These are phyloP conservation scores for Hoplostethus mediterraneus DNA, from an alignment of 2,797 vertebrate species.

Conservation along the genomic window DNA sequence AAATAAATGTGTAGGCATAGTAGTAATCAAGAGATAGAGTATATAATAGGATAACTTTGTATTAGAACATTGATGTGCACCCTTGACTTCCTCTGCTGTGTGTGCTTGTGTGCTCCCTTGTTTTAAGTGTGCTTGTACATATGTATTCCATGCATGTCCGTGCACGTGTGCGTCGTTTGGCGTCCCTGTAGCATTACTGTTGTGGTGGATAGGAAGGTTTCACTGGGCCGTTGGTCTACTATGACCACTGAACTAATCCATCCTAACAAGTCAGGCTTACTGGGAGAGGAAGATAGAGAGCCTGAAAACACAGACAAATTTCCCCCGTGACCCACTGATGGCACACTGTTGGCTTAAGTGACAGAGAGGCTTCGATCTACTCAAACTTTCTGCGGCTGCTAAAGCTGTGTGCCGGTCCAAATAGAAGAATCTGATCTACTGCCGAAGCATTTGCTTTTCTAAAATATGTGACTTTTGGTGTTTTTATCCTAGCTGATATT, in stretches of 20 bases:
- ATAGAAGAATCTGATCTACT: constrained; percentile 19
- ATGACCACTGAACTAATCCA: constrained; percentile 46
- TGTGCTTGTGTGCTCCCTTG: too few relatives aligned
- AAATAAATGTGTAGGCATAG: too few relatives aligned
- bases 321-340: constrained; percentile 47
- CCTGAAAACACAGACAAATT: constrained; percentile 50
- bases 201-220: constrained; percentile 10
- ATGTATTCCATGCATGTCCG: too few relatives aligned
- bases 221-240: constrained; percentile 11
- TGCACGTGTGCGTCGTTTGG: background rate
- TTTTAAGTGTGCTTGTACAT: too few relatives aligned
- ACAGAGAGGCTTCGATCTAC: constrained; percentile 29
- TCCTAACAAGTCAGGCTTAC: constrained; percentile 45
- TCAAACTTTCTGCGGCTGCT: background rate
- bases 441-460: constrained; percentile 9
- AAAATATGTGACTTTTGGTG: background rate
- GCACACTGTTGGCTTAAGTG: constrained; percentile 6
- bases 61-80: too few relatives aligned
- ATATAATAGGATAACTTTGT: too few relatives aligned
- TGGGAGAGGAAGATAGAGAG: constrained; percentile 35
- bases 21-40: too few relatives aligned
- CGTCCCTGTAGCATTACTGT: constrained; percentile 13
- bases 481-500: background rate
- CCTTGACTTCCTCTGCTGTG: too few relatives aligned
- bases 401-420: constrained; percentile 23